Evolutionary conservation across 1,140 invertebrate species (phyloP).

Genomic region (Gryllus bimaculatus): DNA sequence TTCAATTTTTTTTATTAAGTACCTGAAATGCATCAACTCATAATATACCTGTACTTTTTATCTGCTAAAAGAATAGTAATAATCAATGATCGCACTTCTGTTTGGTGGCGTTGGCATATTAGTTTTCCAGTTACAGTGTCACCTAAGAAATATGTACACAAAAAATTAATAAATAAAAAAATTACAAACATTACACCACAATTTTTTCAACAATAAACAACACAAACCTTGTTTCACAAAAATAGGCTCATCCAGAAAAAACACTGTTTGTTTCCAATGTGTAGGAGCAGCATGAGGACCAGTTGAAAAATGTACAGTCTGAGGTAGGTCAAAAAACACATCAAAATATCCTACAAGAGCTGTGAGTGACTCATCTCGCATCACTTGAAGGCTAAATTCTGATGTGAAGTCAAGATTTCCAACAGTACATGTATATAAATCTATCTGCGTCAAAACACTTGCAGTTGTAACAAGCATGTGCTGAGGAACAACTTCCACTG

Average conservation of each 20-base stretch:
- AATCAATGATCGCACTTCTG: constrained; percentile 47
- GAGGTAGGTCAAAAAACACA: constrained; percentile 70
- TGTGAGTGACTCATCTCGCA: constrained; percentile 64
- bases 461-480: constrained; percentile 67
- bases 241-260: constrained; percentile 72
- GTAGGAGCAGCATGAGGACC: constrained; percentile 65
- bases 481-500: constrained; percentile 72
- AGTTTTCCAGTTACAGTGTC: constrained; percentile 52
- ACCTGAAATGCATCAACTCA: constrained; percentile 8
- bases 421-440: constrained; percentile 72
- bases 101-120: constrained; percentile 47
- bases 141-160: constrained; percentile 31
- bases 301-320: constrained; percentile 57
- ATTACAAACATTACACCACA: neutral
- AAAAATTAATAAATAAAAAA: neutral
- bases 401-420: constrained; percentile 73
- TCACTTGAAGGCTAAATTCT: constrained; percentile 62
- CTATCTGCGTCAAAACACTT: constrained; percentile 54
- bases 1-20: neutral
- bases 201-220: neutral
- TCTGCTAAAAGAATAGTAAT: constrained; percentile 34
- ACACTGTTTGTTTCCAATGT: constrained; percentile 97
- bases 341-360: constrained; percentile 91
- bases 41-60: constrained; percentile 16
- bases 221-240: constrained; percentile 55